Percentiles rank a stretch among this genome's conserved stretches.
Evolutionary conservation across 2,113 vertebrate species (phyloP).

Genomic region (Semicossyphus pulcher): DNA sequence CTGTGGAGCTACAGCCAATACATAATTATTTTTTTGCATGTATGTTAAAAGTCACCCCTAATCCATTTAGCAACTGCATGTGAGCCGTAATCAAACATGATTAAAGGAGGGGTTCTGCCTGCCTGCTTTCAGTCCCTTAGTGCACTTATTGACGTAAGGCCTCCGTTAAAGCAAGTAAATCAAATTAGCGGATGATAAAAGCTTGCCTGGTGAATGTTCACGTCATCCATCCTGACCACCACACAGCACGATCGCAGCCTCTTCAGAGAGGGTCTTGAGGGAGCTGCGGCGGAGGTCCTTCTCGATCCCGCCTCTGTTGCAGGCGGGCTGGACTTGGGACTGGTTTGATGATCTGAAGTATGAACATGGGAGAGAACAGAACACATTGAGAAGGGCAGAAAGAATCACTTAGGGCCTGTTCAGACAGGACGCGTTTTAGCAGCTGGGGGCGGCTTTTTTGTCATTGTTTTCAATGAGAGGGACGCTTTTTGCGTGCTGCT

Average conservation of each 20-base stretch:
- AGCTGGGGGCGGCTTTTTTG: too few relatives aligned
- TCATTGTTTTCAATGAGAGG: too few relatives aligned
- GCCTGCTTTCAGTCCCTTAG: neutral
- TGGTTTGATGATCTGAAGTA: slow-evolving; percentile 70
- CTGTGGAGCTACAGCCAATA: neutral
- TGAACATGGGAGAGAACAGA: neutral
- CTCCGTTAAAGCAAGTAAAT: slow-evolving; percentile 33
- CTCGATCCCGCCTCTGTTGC: slow-evolving; percentile 67
- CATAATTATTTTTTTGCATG: neutral
- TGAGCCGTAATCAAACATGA: too few relatives aligned
- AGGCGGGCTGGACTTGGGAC: slow-evolving; percentile 60
- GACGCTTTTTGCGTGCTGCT: too few relatives aligned
- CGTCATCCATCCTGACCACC: slow-evolving; percentile 91
- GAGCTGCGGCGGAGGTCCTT: slow-evolving; percentile 68
- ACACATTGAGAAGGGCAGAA: neutral
- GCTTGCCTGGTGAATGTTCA: slow-evolving; percentile 94
- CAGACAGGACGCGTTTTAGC: too few relatives aligned
- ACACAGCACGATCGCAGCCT: slow-evolving; percentile 94
- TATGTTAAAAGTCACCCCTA: too few relatives aligned
- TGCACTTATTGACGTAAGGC: neutral
- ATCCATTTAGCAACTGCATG: too few relatives aligned
- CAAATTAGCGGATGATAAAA: slow-evolving; percentile 38
- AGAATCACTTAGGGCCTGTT: neutral
- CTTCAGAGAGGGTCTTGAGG: slow-evolving; percentile 80
- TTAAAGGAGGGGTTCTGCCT: too few relatives aligned